phyloP scores from a whole-genome alignment of 2,888 invertebrate species.

The Athalia rosae region DNA sequence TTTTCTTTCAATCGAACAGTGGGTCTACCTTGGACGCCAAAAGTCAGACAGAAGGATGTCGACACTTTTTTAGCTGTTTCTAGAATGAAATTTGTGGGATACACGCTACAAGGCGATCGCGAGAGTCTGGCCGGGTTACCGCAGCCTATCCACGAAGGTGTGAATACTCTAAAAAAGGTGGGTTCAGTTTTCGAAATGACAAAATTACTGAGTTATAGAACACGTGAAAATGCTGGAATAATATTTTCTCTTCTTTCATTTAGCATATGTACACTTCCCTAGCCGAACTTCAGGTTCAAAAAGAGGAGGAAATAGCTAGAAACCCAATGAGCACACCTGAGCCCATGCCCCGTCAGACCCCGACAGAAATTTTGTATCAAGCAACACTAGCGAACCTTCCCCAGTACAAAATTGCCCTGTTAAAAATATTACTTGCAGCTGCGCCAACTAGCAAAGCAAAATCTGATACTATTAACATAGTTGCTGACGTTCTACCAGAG shows the following conservation, averaged over 20 bases:
- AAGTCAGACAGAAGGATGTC: constrained; percentile 95
- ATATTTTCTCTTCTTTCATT: constrained; percentile 47
- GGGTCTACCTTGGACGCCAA: constrained; percentile 96
- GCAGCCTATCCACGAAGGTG: constrained; percentile 97
- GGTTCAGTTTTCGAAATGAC: constrained; percentile 49
- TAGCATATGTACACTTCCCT: constrained; percentile 96
- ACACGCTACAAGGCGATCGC: constrained; percentile 89
- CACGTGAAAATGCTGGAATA: neutral
- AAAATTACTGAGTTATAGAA: neutral
- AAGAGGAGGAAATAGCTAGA: constrained; percentile 92
- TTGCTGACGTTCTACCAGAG: constrained; percentile 97
- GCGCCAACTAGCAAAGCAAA: constrained; percentile 99
- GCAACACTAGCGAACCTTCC: constrained; percentile 97
- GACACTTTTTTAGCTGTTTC: constrained; percentile 94
- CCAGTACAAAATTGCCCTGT: constrained; percentile 97
- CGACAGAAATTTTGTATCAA: constrained; percentile 92
- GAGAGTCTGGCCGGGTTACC: constrained; percentile 96
- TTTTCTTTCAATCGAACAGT: constrained; percentile 53
- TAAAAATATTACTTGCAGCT: constrained; percentile 97
- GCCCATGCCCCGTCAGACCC: constrained; percentile 85
- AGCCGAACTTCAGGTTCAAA: constrained; percentile 92
- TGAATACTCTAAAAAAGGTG: constrained; percentile 88
- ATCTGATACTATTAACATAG: constrained; percentile 97
- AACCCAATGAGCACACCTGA: constrained; percentile 93
- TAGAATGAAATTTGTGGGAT: constrained; percentile 96